Conservation (phyloP, 2,113 vertebrate genomes). For the Urocolius indicus region DNA sequence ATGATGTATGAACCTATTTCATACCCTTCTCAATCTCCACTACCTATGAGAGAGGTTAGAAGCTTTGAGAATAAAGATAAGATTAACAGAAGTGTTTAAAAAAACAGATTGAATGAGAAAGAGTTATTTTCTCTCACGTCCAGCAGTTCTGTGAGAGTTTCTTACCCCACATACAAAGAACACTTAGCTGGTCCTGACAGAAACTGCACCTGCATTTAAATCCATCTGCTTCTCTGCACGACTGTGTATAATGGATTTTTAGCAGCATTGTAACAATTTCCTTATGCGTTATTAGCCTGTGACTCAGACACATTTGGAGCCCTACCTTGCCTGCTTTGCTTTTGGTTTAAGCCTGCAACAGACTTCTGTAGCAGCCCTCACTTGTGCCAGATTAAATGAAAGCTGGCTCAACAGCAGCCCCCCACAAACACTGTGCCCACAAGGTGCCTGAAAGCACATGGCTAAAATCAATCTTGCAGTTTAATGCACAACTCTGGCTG, state of each 20-base stretch:
- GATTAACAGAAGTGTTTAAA: background rate
- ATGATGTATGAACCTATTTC: background rate
- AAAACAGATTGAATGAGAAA: background rate
- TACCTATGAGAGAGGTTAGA: background rate
- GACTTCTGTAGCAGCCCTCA: background rate
- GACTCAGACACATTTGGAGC: background rate
- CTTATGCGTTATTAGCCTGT: background rate
- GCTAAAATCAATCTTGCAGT: background rate
- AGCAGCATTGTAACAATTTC: background rate
- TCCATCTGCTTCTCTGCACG: background rate
- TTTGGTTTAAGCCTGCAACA: background rate
- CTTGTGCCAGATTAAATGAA: background rate
- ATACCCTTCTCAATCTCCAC: background rate
- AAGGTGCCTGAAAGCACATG: rapidly evolving
- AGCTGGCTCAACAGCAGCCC: background rate
- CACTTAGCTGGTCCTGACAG: background rate
- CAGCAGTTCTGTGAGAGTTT: background rate
- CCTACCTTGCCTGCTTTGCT: background rate
- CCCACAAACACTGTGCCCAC: rapidly evolving
- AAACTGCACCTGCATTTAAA: background rate
- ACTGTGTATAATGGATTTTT: conserved; percentile 31
- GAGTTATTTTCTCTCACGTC: background rate
- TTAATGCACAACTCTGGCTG: background rate
- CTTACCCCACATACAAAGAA: background rate
- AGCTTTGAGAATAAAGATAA: background rate